Percentiles rank a stretch among this genome's conserved stretches.
Conservation (phyloP, 2,797 vertebrate species). For the Pampus argenteus region DNA sequence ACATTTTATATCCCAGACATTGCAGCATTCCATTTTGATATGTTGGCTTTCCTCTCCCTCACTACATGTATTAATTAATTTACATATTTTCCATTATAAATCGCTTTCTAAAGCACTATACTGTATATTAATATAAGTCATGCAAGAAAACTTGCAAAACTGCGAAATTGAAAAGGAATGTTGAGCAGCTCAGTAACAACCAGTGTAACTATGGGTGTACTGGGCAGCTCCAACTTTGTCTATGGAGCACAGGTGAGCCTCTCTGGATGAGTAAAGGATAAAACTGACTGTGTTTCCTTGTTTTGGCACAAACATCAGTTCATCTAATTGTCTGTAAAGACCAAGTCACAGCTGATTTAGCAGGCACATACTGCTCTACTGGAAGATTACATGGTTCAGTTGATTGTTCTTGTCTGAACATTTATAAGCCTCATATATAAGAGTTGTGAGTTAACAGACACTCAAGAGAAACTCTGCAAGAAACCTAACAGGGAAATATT, state of each 20-base stretch:
- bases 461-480: background rate
- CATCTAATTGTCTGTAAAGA: constrained; percentile 47
- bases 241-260: constrained; percentile 7
- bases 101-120: background rate
- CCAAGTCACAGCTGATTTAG: constrained; percentile 63
- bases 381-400: constrained; percentile 53
- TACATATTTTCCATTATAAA: background rate
- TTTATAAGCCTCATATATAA: constrained; percentile 54
- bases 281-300: constrained; percentile 20
- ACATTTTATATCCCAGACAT: no score
- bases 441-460: constrained; percentile 26
- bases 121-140: background rate
- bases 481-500: constrained; percentile 1
- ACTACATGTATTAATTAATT: background rate
- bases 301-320: constrained; percentile 41
- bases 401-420: constrained; percentile 52
- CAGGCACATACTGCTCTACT: constrained; percentile 46
- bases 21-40: background rate
- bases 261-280: constrained; percentile 26
- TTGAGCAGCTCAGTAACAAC: background rate
- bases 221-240: constrained; percentile 1
- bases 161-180: no score
- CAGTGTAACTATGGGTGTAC: background rate
- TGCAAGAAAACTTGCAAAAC: background rate
- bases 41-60: background rate